Base-by-base conservation (phyloP, 2,888 invertebrate genomes). In the Drosophila infuscata region DNA sequence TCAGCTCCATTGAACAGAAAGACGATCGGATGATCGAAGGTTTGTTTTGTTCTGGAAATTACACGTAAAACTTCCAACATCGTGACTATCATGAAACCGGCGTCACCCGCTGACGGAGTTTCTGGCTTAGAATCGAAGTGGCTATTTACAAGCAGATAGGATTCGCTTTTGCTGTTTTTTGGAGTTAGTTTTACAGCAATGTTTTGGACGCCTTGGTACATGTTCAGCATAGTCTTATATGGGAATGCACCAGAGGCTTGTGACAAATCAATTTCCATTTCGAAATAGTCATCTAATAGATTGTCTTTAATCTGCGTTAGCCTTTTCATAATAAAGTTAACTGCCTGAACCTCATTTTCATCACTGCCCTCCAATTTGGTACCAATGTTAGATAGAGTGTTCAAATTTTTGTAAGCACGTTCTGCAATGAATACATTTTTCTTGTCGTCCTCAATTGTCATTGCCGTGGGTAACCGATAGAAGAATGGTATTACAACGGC, bases 101-200 rank as follows among this genome's bases (percentile, higher is more conserved):
- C 95, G 90, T 86, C 54, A 64, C 90, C 49, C 66, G 69, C 57
- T 75, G 81, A 78, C 90, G 97, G 95, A 91, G 98, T 98, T 78
- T 95, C 96, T 25, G 97, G 96, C 74, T 98, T 97, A 33, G 97
- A 96, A 92, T 99, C 99, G 92, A 97, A 98, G 92, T 99, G 99
- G 80, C 98, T 97, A 93, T 93, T 93, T 61, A 99, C 94, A 29
- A 99, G 94, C 8, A 93, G 71, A 52, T 87, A 90, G n/a, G 87
- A 86, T 8, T 90, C 68, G 43, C 79, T 75, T 0, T 46, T 72
- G 25, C 60, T 58, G 49, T 2, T 0, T 2, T 43, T 43, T 0
- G 43, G 0, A 0, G 43, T 43, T 25, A 93, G 63, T 74, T 91
- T 92, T 0, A 92, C 91, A 3, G 91, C 88, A 46, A 92, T 67